These are phyloP conservation scores for Zaprionus ghesquierei DNA, from an alignment of 1,140 invertebrate species.

Conservation along the genomic window DNA sequence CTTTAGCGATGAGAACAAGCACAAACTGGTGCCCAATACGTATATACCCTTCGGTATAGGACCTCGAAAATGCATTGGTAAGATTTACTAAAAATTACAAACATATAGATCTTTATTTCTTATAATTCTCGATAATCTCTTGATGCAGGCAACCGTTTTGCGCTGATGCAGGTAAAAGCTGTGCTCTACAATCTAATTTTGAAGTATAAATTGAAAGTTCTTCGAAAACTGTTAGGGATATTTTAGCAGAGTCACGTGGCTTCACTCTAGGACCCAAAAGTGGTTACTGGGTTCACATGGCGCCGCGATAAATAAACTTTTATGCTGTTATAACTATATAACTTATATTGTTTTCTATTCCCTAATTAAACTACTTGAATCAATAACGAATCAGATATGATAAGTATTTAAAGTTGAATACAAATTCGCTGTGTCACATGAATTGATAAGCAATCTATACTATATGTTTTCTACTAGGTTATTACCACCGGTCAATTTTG, in stretches of 20 bases:
- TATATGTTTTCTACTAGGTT: neutral
- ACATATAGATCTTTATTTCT: neutral
- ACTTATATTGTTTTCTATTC: neutral
- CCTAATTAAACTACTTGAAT: neutral
- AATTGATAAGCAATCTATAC: no score
- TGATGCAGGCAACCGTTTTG: slow-evolving; percentile 74
- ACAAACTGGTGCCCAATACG: slow-evolving; percentile 79
- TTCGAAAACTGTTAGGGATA: slow-evolving; percentile 75
- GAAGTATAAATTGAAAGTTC: slow-evolving; percentile 84
- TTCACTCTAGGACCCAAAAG: slow-evolving; percentile 51
- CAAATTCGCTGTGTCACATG: neutral
- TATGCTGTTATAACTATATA: neutral
- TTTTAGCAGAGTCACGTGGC: slow-evolving; percentile 63
- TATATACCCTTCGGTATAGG: slow-evolving; percentile 86
- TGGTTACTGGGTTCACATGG: slow-evolving; percentile 80
- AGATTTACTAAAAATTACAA: slow-evolving; percentile 54
- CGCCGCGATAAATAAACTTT: slow-evolving; percentile 9
- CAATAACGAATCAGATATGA: no score
- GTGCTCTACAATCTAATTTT: slow-evolving; percentile 84
- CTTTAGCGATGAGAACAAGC: slow-evolving; percentile 83
- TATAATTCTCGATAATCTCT: no score
- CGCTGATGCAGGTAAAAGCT: slow-evolving; percentile 82
- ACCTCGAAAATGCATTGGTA: slow-evolving; percentile 85
- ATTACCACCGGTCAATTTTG: neutral
- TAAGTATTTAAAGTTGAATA: neutral